These are phyloP conservation scores for Darevskia mixta DNA, from an alignment of 2,797 vertebrate genomes.

Conservation along the genomic window DNA sequence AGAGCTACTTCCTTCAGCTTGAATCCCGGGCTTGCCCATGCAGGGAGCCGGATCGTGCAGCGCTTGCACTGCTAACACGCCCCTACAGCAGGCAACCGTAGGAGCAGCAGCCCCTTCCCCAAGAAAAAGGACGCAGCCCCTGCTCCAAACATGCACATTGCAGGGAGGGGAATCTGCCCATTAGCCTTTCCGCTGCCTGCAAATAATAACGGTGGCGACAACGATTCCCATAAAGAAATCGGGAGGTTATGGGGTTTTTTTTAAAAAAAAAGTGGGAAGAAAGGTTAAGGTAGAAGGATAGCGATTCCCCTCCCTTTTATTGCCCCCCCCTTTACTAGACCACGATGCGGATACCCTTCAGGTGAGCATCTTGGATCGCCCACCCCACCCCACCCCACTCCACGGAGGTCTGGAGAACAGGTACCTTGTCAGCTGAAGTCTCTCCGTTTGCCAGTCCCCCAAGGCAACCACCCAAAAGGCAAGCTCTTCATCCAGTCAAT, in stretches of 20 bases:
- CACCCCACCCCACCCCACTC: conserved; percentile 28
- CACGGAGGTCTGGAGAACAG: conserved; percentile 31
- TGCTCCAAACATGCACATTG: conserved; percentile 83
- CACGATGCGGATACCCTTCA: conserved; percentile 63
- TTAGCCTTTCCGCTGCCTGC: conserved; percentile 70
- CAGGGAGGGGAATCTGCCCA: conserved; percentile 88
- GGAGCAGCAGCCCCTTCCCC: conserved; percentile 28
- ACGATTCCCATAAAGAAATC: conserved; percentile 71
- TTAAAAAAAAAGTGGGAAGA: not conserved
- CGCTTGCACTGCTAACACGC: not conserved
- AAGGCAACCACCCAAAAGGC: not conserved
- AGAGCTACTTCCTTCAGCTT: not conserved
- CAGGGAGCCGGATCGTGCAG: not conserved
- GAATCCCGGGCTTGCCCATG: not conserved
- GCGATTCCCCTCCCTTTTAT: not conserved
- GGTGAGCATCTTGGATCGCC: conserved; percentile 26
- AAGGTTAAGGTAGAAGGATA: not conserved
- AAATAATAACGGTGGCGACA: conserved; percentile 59
- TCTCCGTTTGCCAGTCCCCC: conserved; percentile 21
- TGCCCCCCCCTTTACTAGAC: conserved; percentile 38
- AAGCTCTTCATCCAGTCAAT: conserved; percentile 43
- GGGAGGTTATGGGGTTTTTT: conserved; percentile 55
- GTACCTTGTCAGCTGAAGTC: conserved; percentile 45
- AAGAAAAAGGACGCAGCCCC: not conserved
- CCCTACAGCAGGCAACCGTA: not conserved